Base-by-base conservation (phyloP, 2,113 vertebrate species). In the Psilopogon haemacephalus region DNA sequence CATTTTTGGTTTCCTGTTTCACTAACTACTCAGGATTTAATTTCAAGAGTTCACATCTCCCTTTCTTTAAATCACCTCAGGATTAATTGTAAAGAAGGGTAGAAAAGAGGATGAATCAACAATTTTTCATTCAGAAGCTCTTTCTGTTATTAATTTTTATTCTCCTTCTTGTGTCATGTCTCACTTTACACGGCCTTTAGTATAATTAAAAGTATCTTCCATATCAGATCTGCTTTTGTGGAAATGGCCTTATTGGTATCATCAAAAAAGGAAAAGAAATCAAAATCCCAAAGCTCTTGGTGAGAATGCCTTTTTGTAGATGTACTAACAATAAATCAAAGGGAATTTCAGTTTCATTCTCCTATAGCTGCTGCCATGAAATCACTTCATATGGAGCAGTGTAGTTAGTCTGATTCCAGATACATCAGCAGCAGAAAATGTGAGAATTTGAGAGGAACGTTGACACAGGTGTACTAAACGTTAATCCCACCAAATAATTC, bases 1-100 rank as follows among this genome's bases (percentile, higher is more conserved):
- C n/a, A 95, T 73, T 94, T 95, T 90, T 81, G 76, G 84, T 96
- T 87, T 96, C 87, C 71, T 65, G 20, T 95, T 96, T 97, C 95
- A 90, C 58, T 54, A 64, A 65, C 78, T 75, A 83, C 42, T 73
- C 78, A 60, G 40, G 75, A 90, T 95, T 96, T 95, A 93, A 94
- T 96, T 54, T 89, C 75, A 69, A 90, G 82, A 93, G 80, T 68
- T 93, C 46, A 84, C 32, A 65, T 95, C 67, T 89, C 56, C 64
- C n/a, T 74, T 80, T 82, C 84, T 95, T 84, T 94, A 97, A 93
- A 86, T 88, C 69, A 82, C 77, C 93, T 94, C 60, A 68, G 40
- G 78, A 93, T 94, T 97, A 94, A 94, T 89, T 72, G 40, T 19
- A 68, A 7, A 10, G 40, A 74, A 63, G 15, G 12, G 15, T 16